phyloP scores from a whole-genome alignment of 2,888 invertebrate genomes.

The Ceraclea dissimilis region DNA sequence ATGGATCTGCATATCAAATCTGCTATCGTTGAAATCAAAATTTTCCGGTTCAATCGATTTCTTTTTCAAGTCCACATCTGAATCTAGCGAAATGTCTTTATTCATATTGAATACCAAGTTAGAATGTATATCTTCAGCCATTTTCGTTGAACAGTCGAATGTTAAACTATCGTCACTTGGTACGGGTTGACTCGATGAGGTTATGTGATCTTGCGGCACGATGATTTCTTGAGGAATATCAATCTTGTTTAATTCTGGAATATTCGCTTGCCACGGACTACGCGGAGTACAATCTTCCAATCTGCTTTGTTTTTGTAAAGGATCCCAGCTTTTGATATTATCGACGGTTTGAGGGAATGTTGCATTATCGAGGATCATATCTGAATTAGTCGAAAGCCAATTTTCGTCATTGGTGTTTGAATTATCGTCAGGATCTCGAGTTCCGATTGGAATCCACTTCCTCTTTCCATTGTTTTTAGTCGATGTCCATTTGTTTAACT shows the following conservation, averaged over 20 bases:
- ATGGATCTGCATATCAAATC: constrained; percentile 23
- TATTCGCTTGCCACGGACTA: constrained; percentile 20
- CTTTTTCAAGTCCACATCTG: constrained; percentile 14
- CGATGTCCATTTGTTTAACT: constrained; percentile 17
- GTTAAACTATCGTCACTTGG: constrained; percentile 15
- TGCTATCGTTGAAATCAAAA: constrained; percentile 19
- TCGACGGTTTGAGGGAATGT: constrained; percentile 15
- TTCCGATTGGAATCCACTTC: constrained; percentile 25
- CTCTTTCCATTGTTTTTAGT: constrained; percentile 17
- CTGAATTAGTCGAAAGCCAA: constrained; percentile 18
- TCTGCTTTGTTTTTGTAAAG: constrained; percentile 13
- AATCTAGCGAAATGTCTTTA: constrained; percentile 12
- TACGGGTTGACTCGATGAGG: constrained; percentile 10
- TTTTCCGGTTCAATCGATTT: constrained; percentile 13
- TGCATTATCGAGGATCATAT: constrained; percentile 11
- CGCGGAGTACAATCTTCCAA: constrained; percentile 9
- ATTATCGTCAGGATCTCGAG: constrained; percentile 15
- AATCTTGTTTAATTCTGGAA: constrained; percentile 13
- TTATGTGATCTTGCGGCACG: constrained; percentile 13
- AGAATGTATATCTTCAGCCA: constrained; percentile 16
- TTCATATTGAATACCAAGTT: constrained; percentile 22
- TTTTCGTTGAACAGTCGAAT: constrained; percentile 18
- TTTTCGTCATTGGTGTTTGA: constrained; percentile 12
- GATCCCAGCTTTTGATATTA: constrained; percentile 20
- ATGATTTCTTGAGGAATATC: constrained; percentile 18